Evolutionary conservation across 2,888 invertebrate genomes (phyloP), one percentile per base, ranked within the genome.

Genomic region (Nephrocerus scutellatus): DNA sequence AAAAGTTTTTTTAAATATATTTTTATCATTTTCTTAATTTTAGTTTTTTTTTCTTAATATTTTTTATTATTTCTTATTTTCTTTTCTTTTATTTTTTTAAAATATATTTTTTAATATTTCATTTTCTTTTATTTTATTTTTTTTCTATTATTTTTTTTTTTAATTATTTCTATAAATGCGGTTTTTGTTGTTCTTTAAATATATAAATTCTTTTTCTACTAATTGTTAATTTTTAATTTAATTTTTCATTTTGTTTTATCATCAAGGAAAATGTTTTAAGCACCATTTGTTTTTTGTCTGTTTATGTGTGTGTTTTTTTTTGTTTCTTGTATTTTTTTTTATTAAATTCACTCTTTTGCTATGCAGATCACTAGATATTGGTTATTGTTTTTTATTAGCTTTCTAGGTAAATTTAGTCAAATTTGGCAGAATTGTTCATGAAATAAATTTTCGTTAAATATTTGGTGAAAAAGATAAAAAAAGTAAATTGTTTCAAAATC

Each of bases 261-360:
- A 43, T 38, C 40, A 46, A 46, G 46, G 46, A 46, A 46, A 46
- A 40, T 46, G 31, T 45, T 40, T 43, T 46, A 43, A 46, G 46
- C 46, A 46, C 46, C 46, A 46, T 46, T 38, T 46, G 46, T 43
- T 46, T 46, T 43, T 40, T 29, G 6, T 15, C 16, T 36, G 22
- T 36, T 21, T 35, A 29, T 22, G 23, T 38, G 20, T 36, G 36
- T 36, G 41, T 32, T 37, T n/a, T n/a, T n/a, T n/a, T n/a, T n/a
- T 41, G 30, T 41, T 37, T 37, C 20, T 14, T 13, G 28, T 37
- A 26, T 33, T 20, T 34, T 36, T 39, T 25, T 9, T 36, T 32
- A 18, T 35, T 8, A n/a, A n/a, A n/a, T n/a, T n/a, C n/a, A 19
- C 20, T 33, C 20, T 24, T 19, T 19, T 23, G 22, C 12, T 13